Conservation (phyloP, 2,113 vertebrate genomes). For the Parotia lawesii region DNA sequence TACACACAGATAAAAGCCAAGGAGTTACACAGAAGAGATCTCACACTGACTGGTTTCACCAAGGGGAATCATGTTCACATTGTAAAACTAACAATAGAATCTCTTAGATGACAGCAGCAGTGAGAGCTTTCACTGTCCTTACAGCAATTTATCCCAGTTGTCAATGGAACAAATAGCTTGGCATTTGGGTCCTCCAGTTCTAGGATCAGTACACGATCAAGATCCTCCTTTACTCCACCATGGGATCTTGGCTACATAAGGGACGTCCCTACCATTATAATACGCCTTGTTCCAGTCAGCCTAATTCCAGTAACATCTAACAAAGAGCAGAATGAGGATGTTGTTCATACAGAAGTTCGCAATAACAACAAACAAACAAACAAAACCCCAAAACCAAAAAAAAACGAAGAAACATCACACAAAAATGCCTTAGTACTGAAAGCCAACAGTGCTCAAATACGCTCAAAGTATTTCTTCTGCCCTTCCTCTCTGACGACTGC, state of each 20-base stretch:
- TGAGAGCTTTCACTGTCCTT: background rate
- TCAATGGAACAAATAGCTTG: background rate
- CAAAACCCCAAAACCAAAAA: too few species aligned
- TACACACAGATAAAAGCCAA: background rate
- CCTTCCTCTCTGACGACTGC: background rate
- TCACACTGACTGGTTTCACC: background rate
- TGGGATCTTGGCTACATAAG: background rate
- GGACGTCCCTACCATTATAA: accelerated
- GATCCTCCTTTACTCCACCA: background rate
- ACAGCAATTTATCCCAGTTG: background rate
- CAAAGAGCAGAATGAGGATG: background rate
- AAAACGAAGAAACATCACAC: background rate
- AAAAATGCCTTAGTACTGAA: background rate
- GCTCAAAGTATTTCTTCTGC: background rate
- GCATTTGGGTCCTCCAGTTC: background rate
- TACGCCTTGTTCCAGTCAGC: background rate
- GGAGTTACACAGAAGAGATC: background rate
- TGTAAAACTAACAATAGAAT: background rate
- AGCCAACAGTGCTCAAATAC: background rate
- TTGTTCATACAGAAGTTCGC: background rate
- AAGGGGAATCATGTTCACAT: accelerated
- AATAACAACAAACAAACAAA: background rate
- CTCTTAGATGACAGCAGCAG: background rate
- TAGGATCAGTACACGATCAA: background rate
- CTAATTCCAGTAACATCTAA: background rate